Base-by-base conservation (phyloP, 2,888 invertebrate species). In the Drosophila rellima region DNA sequence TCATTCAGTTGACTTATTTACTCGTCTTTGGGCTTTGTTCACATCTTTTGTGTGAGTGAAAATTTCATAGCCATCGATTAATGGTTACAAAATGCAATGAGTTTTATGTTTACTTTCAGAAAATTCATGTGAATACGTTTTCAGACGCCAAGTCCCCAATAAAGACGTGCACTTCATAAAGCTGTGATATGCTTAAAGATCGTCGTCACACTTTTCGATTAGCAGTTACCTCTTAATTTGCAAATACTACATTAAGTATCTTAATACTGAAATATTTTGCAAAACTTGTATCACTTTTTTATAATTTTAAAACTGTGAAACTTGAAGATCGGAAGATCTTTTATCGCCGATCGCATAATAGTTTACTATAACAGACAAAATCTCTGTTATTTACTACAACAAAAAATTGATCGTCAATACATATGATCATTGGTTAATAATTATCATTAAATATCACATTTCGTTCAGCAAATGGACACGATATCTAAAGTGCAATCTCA, bases 41-140 rank as follows among this genome's bases (percentile, higher is more conserved):
- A 50, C 62, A 62, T 54, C 54, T 70, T 76, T 52, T 61, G 71
- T 74, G 50, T 23, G 29, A 52, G 55, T 44, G 68, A 63, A 76
- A 68, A 76, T 56, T 60, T 72, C 54, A 72, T 63, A 77, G 54
- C 51, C 42, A 72, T 76, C 74, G 72, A 76, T 76, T 70, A 67
- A 67, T 75, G 56, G 54, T 54, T 59, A 51, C 52, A 42, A 74
- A 75, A 51, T 74, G 66, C 56, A 70, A 52, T 57, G 56, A 45
- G 51, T 61, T 52, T 70, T 52, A 50, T 42, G 40, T 56, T 74
- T 59, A 65, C 54, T 33, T 45, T 37, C 39, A 33, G 50, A n/a
- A 44, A 54, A 35, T 47, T 60, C 54, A 31, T 72, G 52, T 35
- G 73, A 72, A 64, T 20, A 42, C 40, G 20, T 13, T 42, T 20